phyloP scores from a whole-genome alignment of 2,113 vertebrate species.

The Gymnocephalus cernua region DNA sequence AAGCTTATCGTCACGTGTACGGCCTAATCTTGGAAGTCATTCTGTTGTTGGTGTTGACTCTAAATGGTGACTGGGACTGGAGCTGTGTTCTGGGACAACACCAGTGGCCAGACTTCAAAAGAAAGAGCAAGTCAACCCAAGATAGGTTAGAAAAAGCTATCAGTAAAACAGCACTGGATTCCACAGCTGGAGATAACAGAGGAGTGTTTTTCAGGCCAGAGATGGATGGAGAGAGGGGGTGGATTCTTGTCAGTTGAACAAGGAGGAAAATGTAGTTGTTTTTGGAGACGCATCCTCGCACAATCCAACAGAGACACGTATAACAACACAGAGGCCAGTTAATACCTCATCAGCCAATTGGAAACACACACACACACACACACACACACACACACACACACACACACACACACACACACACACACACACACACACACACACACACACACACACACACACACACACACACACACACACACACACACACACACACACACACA shows the following conservation, averaged over 20 bases:
- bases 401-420: background rate
- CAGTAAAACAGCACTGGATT: constrained; percentile 49
- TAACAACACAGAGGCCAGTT: constrained; percentile 49
- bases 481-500: constrained; percentile 15
- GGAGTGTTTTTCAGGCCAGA: constrained; percentile 29
- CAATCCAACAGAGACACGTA: constrained; percentile 32
- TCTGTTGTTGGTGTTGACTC: constrained; percentile 23
- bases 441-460: constrained; percentile 47
- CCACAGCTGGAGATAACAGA: constrained; percentile 47
- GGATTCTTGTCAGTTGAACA: background rate
- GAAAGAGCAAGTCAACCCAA: constrained; percentile 40
- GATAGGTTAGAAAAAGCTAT: constrained; percentile 53
- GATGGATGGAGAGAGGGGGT: background rate
- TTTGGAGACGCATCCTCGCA: constrained; percentile 8
- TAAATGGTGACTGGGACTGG: background rate
- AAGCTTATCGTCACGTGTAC: background rate
- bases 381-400: constrained; percentile 17
- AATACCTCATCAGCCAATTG: constrained; percentile 63
- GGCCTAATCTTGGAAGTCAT: background rate
- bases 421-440: constrained; percentile 1
- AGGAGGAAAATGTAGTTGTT: background rate
- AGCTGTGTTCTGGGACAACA: constrained; percentile 17
- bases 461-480: background rate
- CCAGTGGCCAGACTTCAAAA: constrained; percentile 46
- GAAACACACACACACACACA: constrained; percentile 17